A percentile compares a stretch with the other conserved stretches of the same genome.
Evolutionary conservation across 2,113 vertebrate genomes (phyloP).

Genomic region (Donacobius atricapilla): DNA sequence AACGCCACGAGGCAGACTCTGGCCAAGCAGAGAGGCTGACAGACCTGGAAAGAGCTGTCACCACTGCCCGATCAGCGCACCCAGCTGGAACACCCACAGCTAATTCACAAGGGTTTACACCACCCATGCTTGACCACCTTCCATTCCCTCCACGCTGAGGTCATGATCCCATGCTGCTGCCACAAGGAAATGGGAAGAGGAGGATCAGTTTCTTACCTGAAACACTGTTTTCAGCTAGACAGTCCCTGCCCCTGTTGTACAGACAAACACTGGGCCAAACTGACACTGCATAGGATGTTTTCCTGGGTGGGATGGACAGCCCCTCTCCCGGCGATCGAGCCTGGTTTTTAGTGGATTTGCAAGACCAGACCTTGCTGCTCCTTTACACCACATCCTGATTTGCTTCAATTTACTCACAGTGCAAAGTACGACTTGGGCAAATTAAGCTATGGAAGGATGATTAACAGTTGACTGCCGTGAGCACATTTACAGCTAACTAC

Average conservation of each 20-base stretch:
- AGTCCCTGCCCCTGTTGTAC: too few species aligned
- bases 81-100: neutral
- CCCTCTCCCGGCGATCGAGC: neutral
- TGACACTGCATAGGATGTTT: neutral
- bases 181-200: neutral
- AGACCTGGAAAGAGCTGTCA: neutral
- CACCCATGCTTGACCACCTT: neutral
- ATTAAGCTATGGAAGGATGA: neutral
- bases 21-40: neutral
- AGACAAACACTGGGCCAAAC: neutral
- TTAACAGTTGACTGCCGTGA: neutral
- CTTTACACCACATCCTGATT: neutral
- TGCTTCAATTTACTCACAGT: neutral
- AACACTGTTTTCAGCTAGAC: neutral
- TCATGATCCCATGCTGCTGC: neutral
- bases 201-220: neutral
- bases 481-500: neutral
- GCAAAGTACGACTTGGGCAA: neutral
- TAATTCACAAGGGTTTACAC: neutral
- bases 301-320: neutral
- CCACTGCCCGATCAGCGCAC: neutral
- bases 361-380: neutral
- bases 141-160: neutral
- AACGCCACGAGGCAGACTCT: accelerated
- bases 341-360: neutral